Conservation (phyloP, 2,113 vertebrate species). For the Chroicocephalus ridibundus region DNA sequence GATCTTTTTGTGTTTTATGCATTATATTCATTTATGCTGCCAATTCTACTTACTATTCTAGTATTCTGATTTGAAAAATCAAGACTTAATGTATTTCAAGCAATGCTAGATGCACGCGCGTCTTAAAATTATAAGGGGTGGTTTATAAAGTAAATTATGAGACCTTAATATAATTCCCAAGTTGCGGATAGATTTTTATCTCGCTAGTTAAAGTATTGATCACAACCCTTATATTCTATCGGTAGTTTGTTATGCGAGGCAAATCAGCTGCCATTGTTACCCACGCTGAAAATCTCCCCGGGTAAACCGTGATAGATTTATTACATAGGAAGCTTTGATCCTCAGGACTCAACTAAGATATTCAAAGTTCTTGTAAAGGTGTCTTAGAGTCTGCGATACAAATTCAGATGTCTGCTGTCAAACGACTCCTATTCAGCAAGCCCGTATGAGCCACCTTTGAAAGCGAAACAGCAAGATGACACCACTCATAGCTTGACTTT, state of each 20-base stretch:
- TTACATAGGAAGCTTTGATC: slow-evolving; percentile 39
- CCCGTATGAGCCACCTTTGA: slow-evolving; percentile 48
- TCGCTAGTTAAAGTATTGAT: slow-evolving; percentile 35
- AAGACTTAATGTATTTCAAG: slow-evolving; percentile 34
- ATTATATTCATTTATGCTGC: slow-evolving; percentile 56
- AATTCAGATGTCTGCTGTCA: slow-evolving; percentile 61
- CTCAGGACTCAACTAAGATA: slow-evolving; percentile 37
- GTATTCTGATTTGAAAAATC: slow-evolving; percentile 3
- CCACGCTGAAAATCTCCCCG: neutral
- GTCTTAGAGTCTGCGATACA: slow-evolving; percentile 46
- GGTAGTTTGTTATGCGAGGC: neutral
- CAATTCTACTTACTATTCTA: slow-evolving; percentile 42
- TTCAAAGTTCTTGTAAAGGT: slow-evolving; percentile 41
- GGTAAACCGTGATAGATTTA: neutral
- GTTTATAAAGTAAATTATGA: slow-evolving; percentile 37
- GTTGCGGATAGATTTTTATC: slow-evolving; percentile 9
- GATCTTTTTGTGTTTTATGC: slow-evolving; percentile 35
- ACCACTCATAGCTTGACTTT: slow-evolving; percentile 51
- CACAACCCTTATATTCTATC: neutral
- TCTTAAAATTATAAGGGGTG: slow-evolving; percentile 18
- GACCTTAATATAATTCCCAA: neutral
- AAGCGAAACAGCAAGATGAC: slow-evolving; percentile 63
- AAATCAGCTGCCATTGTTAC: slow-evolving; percentile 1
- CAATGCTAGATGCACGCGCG: neutral
- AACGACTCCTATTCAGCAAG: slow-evolving; percentile 53